Conservation (phyloP, 2,113 vertebrate species). For the Corythornis vintsioides region DNA sequence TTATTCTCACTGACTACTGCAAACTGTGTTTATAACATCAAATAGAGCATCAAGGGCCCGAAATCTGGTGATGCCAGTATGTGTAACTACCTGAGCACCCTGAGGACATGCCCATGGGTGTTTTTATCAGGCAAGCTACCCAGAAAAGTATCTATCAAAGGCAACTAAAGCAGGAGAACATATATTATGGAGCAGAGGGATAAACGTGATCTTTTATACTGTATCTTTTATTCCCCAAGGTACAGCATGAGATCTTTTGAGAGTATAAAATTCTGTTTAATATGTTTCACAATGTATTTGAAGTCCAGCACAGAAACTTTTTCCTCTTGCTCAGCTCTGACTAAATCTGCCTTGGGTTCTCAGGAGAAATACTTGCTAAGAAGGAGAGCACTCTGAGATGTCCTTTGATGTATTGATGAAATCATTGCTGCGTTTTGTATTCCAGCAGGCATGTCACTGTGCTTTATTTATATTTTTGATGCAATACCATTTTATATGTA, state of each 20-base stretch:
- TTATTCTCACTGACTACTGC: not conserved
- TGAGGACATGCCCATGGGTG: not conserved
- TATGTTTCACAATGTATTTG: not conserved
- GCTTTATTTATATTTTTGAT: constrained; percentile 50
- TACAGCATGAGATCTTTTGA: not conserved
- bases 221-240: not conserved
- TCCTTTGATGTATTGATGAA: constrained; percentile 15
- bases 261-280: not conserved
- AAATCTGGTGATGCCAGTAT: not conserved
- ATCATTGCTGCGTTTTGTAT: not conserved
- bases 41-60: rapidly evolving
- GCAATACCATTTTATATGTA: constrained; percentile 13
- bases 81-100: not conserved
- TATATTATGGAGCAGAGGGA: not conserved
- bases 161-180: not conserved
- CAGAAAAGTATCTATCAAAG: not conserved
- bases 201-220: not conserved
- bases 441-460: not conserved
- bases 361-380: not conserved
- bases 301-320: constrained; percentile 2
- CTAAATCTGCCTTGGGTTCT: not conserved
- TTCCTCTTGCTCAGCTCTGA: not conserved
- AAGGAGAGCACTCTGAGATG: not conserved
- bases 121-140: not conserved
- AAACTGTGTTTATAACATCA: not conserved